phyloP scores from a whole-genome alignment of 1,140 invertebrate species.

The Epicauta chinensis region DNA sequence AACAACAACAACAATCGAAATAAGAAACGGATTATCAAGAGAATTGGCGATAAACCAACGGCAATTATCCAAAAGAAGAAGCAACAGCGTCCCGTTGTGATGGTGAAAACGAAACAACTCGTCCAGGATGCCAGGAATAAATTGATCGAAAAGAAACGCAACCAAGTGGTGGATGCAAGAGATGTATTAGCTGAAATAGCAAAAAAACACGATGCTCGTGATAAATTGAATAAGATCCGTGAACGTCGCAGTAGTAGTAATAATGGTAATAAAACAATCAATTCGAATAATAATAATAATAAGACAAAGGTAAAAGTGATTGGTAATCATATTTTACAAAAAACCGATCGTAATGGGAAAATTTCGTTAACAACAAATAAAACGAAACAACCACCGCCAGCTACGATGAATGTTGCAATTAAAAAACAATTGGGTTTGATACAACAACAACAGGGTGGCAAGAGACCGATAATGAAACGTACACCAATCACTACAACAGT shows the following conservation, averaged over 20 bases:
- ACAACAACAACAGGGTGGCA: background rate
- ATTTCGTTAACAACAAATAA: slow-evolving; percentile 49
- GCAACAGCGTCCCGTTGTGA: no score
- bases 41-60: no score
- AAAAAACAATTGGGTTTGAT: slow-evolving; percentile 38
- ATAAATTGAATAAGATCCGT: slow-evolving; percentile 49
- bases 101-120: no score
- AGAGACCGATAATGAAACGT: slow-evolving; percentile 16
- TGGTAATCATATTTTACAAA: slow-evolving; percentile 43
- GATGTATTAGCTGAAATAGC: slow-evolving; percentile 62
- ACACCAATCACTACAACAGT: slow-evolving; percentile 2
- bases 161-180: slow-evolving; percentile 58
- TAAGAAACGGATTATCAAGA: no score
- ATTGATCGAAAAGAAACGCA: slow-evolving; percentile 62
- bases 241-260: slow-evolving; percentile 9
- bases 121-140: slow-evolving; percentile 58
- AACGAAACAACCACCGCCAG: slow-evolving; percentile 28
- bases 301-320: slow-evolving; percentile 34
- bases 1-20: no score
- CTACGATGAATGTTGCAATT: slow-evolving; percentile 37
- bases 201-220: slow-evolving; percentile 56
- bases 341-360: slow-evolving; percentile 48
- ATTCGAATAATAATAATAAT: background rate
- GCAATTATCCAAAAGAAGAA: no score
- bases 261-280: background rate